These are phyloP conservation scores for Caenorhabditis afra DNA, from an alignment of 2,888 invertebrate species.

Conservation along the genomic window DNA sequence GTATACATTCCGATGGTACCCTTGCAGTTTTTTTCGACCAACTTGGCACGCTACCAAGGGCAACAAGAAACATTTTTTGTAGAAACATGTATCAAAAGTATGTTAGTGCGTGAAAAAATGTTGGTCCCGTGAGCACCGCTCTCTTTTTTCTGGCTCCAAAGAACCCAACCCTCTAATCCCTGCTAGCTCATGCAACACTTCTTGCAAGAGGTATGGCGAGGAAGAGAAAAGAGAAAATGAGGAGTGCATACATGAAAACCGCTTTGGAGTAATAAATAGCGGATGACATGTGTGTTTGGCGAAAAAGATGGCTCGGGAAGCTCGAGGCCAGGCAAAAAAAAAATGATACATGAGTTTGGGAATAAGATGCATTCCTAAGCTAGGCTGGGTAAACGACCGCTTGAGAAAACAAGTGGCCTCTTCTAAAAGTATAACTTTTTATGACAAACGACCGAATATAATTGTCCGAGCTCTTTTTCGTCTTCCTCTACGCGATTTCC, in stretches of 20 bases:
- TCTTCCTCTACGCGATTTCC: constrained; percentile 3
- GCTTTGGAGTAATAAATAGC: constrained; percentile 9
- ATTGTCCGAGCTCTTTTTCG: neutral
- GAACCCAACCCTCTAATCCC: constrained; percentile 28
- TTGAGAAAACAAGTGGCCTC: no score
- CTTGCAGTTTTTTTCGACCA: no score
- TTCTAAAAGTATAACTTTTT: neutral
- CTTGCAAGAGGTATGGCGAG: constrained; percentile 5
- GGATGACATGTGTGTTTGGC: constrained; percentile 18
- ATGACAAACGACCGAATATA: neutral
- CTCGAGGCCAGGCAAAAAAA: constrained; percentile 5
- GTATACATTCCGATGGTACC: constrained; percentile 14
- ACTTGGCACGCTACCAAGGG: neutral
- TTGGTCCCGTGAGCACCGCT: neutral
- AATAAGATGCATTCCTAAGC: neutral
- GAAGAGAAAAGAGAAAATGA: no score
- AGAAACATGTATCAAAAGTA: no score
- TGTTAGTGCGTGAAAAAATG: neutral
- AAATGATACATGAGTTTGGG: constrained; percentile 5
- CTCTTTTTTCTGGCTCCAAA: constrained; percentile 17
- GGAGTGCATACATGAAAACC: no score
- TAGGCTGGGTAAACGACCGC: no score
- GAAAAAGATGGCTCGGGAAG: neutral
- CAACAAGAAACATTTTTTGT: constrained; percentile 14
- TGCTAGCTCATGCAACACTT: constrained; percentile 50